phyloP scores from a whole-genome alignment of 2,113 vertebrate genomes.

The Aptenodytes forsteri region DNA sequence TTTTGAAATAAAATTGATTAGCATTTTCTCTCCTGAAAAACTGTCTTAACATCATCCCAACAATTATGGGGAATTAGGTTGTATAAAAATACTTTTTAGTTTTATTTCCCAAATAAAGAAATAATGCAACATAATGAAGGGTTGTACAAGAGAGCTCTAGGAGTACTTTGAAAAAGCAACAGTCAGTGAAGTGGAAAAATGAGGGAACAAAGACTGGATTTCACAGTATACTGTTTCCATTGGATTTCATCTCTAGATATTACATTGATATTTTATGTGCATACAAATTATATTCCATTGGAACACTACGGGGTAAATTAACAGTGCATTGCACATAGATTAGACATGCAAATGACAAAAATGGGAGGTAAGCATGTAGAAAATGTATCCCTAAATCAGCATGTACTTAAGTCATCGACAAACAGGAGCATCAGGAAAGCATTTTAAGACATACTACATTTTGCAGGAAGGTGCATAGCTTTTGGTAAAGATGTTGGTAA shows the following conservation, averaged over 20 bases:
- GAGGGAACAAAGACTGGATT: conserved; percentile 54
- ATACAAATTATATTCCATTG: conserved; percentile 59
- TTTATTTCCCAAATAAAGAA: conserved; percentile 63
- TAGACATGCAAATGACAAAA: conserved; percentile 40
- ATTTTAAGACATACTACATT: not conserved
- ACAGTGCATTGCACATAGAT: conserved; percentile 13
- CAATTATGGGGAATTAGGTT: conserved; percentile 23
- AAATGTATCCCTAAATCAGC: conserved; percentile 22
- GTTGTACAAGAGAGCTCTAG: conserved; percentile 9
- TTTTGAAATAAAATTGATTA: conserved; percentile 40
- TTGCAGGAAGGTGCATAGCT: not conserved
- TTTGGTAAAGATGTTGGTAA: not conserved
- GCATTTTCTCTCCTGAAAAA: conserved; percentile 20
- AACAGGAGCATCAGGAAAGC: conserved; percentile 9
- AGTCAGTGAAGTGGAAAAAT: conserved; percentile 63
- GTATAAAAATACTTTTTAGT: conserved; percentile 28
- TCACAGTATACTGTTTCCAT: conserved; percentile 58
- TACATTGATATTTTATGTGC: conserved; percentile 51
- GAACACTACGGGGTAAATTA: conserved; percentile 29
- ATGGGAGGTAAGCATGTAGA: not conserved
- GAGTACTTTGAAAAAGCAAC: conserved; percentile 48
- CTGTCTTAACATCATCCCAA: not conserved
- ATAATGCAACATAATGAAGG: conserved; percentile 41
- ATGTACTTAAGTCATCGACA: not conserved
- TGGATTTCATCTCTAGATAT: conserved; percentile 54